Conservation (phyloP, 2,797 vertebrate genomes). For the Hippoglossus hippoglossus region DNA sequence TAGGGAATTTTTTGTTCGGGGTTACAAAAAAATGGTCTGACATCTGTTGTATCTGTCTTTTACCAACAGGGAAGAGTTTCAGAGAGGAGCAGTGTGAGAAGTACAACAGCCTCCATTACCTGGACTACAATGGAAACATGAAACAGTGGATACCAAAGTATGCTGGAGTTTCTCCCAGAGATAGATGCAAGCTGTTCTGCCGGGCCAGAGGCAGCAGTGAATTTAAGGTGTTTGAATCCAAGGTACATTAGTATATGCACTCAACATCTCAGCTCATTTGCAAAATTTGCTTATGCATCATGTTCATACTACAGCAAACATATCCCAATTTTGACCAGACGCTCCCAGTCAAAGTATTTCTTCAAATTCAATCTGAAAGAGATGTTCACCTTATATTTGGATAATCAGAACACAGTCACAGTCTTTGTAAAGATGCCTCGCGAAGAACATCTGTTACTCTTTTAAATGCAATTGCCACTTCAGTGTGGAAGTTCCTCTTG, state of each 20-base stretch:
- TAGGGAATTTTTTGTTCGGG: no score
- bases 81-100: constrained; percentile 96
- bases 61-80: constrained; percentile 90
- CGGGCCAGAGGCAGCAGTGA: constrained; percentile 90
- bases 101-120: constrained; percentile 89
- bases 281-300: background rate
- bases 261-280: background rate
- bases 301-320: background rate
- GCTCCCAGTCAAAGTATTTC: background rate
- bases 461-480: background rate
- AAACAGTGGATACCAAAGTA: constrained; percentile 97
- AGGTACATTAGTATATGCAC: constrained; percentile 78
- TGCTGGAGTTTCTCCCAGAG: constrained; percentile 91
- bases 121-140: constrained; percentile 86
- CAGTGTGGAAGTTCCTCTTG: background rate
- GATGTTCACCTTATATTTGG: no score
- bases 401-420: background rate
- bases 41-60: background rate
- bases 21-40: no score
- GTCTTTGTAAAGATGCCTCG: background rate
- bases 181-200: constrained; percentile 96
- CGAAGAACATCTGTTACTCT: background rate
- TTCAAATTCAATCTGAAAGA: background rate
- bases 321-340: background rate
- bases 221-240: constrained; percentile 96